Evolutionary conservation across 2,888 invertebrate genomes (phyloP).

Genomic region (Drosophila anomalata): DNA sequence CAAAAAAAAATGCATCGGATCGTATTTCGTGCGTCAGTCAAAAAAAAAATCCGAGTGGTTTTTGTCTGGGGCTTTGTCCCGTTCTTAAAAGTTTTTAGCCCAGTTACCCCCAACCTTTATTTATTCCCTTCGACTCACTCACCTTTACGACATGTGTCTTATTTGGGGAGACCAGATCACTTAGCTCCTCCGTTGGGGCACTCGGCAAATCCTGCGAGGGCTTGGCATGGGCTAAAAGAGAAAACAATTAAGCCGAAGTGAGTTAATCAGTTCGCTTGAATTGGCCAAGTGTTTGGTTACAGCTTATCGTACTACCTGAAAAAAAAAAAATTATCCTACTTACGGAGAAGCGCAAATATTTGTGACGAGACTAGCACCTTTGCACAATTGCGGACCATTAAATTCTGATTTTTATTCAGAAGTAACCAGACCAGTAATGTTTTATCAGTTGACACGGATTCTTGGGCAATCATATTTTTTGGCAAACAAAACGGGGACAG

Average conservation of each 20-base stretch:
- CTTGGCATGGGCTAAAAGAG: slow-evolving; percentile 62
- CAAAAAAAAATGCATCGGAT: slow-evolving; percentile 46
- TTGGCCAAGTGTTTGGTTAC: slow-evolving; percentile 41
- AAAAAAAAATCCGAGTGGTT: slow-evolving; percentile 24
- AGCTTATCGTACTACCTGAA: slow-evolving; percentile 30
- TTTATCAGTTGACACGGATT: slow-evolving; percentile 40
- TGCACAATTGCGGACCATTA: slow-evolving; percentile 8
- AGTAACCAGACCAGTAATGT: slow-evolving; percentile 16
- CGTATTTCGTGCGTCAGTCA: slow-evolving; percentile 59
- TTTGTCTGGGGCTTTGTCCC: slow-evolving; percentile 44
- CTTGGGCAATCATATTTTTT: slow-evolving; percentile 22
- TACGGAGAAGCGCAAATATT: slow-evolving; percentile 42
- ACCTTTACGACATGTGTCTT: slow-evolving; percentile 71
- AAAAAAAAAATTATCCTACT: slow-evolving; percentile 23
- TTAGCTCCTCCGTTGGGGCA: slow-evolving; percentile 51
- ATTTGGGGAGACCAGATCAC: slow-evolving; percentile 62
- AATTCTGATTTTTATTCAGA: slow-evolving; percentile 32
- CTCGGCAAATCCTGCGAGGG: slow-evolving; percentile 50
- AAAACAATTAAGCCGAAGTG: slow-evolving; percentile 57
- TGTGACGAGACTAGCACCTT: slow-evolving; percentile 40
- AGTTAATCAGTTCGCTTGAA: slow-evolving; percentile 41
- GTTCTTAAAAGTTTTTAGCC: slow-evolving; percentile 32
- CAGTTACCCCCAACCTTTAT: slow-evolving; percentile 43
- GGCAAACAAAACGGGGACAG: slow-evolving; percentile 45
- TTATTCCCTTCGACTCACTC: slow-evolving; percentile 45